These are phyloP conservation scores for Artibeus lituratus DNA, from an alignment of 2,797 vertebrate species.

Conservation along the genomic window DNA sequence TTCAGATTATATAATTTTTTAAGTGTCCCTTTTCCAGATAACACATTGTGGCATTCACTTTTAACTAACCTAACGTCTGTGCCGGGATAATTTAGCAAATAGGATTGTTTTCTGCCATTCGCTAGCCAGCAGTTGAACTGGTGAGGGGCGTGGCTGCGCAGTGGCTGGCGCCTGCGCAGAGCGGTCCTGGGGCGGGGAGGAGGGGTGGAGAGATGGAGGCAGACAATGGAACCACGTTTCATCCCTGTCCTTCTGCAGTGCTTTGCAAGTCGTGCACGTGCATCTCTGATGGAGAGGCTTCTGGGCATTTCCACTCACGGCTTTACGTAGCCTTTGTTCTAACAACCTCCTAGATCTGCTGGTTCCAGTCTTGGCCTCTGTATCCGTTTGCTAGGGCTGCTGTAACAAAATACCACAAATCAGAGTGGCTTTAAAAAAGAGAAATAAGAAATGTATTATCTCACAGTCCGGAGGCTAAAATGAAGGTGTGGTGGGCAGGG, in stretches of 20 bases:
- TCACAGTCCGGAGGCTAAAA: background rate
- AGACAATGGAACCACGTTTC: background rate
- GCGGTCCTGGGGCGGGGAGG: too few relatives aligned
- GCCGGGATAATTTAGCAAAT: background rate
- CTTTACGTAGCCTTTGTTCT: background rate
- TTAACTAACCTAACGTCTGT: background rate
- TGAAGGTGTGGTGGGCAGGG: too few relatives aligned
- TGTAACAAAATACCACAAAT: background rate
- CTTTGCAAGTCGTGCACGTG: accelerated
- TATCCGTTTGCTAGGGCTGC: background rate
- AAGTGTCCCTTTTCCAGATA: background rate
- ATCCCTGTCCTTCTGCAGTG: accelerated
- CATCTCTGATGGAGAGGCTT: background rate
- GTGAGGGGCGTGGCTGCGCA: background rate
- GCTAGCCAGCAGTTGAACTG: background rate
- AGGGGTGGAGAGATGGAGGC: accelerated
- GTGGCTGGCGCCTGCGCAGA: background rate
- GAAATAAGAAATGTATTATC: background rate
- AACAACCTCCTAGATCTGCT: background rate
- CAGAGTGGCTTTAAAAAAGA: background rate
- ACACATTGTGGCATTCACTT: background rate
- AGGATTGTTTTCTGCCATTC: background rate
- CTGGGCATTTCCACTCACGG: background rate
- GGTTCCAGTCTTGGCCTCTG: background rate
- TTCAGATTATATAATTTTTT: background rate